A percentile compares a stretch with the other conserved stretches of the same genome.
Evolutionary conservation across 2,888 invertebrate species (phyloP).

Genomic region (Pelosia muscerda): DNA sequence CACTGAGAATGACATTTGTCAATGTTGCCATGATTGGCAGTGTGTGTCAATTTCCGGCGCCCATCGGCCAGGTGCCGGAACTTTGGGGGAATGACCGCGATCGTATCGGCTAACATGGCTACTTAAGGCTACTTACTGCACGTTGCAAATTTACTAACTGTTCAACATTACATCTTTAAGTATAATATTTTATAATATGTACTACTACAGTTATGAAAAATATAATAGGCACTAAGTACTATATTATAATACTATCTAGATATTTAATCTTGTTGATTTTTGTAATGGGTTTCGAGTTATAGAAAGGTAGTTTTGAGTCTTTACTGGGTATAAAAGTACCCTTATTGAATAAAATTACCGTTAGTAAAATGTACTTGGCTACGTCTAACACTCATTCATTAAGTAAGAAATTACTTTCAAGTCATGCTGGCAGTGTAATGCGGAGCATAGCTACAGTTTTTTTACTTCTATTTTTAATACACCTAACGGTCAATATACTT

Average conservation of each 20-base stretch:
- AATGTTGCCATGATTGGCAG: constrained; percentile 49
- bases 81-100: constrained; percentile 67
- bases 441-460: not conserved
- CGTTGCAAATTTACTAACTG: constrained; percentile 57
- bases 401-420: not conserved
- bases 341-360: not conserved
- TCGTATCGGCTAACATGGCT: constrained; percentile 53
- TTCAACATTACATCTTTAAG: constrained; percentile 13
- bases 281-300: not conserved
- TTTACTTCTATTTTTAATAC: not conserved
- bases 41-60: constrained; percentile 66
- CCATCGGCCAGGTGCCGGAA: constrained; percentile 64
- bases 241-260: not conserved
- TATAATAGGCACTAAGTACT: not conserved
- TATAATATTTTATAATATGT: not conserved
- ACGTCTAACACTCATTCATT: not conserved
- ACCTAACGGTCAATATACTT: not conserved
- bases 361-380: not conserved
- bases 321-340: not conserved
- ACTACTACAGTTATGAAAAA: not conserved
- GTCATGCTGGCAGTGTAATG: not conserved
- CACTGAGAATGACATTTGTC: constrained; percentile 26
- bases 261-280: not conserved
- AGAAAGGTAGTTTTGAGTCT: not conserved
- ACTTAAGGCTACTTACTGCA: constrained; percentile 55